These are phyloP conservation scores for Tupaia chinensis DNA, from an alignment of 2,113 vertebrate genomes.

Conservation along the genomic window DNA sequence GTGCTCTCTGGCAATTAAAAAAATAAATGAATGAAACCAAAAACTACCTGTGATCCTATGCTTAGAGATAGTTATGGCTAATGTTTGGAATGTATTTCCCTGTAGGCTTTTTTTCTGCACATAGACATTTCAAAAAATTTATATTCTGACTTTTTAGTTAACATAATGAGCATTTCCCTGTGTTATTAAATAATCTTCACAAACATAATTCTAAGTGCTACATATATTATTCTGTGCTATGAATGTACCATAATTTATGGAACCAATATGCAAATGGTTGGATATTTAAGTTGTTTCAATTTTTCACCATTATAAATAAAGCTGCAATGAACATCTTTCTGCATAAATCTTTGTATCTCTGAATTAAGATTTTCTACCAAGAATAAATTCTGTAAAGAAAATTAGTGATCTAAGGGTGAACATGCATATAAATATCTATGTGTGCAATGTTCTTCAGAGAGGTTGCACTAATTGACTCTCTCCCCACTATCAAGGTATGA, in stretches of 20 bases:
- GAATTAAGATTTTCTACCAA: slow-evolving; percentile 33
- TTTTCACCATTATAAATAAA: slow-evolving; percentile 38
- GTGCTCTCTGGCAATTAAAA: too few relatives aligned
- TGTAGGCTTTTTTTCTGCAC: not conserved
- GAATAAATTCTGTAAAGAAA: slow-evolving; percentile 44
- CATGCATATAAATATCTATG: not conserved
- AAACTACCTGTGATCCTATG: not conserved
- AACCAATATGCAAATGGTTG: not conserved
- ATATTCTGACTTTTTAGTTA: not conserved
- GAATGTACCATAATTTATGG: slow-evolving; percentile 38
- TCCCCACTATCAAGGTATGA: not conserved
- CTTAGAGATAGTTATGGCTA: not conserved
- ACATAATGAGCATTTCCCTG: slow-evolving; percentile 41
- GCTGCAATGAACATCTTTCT: not conserved
- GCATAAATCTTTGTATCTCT: slow-evolving; percentile 18
- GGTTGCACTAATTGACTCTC: not conserved
- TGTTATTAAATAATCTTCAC: slow-evolving; percentile 55
- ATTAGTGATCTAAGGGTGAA: not conserved
- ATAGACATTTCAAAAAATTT: slow-evolving; percentile 24
- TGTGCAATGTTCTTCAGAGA: not conserved
- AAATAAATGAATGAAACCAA: not conserved
- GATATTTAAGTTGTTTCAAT: slow-evolving; percentile 16
- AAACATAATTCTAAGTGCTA: slow-evolving; percentile 31
- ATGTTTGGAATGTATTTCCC: not conserved
- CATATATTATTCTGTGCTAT: slow-evolving; percentile 2